Evolutionary conservation across 1,140 invertebrate species (phyloP).

Genomic region (Pentalonia nigronervosa): DNA sequence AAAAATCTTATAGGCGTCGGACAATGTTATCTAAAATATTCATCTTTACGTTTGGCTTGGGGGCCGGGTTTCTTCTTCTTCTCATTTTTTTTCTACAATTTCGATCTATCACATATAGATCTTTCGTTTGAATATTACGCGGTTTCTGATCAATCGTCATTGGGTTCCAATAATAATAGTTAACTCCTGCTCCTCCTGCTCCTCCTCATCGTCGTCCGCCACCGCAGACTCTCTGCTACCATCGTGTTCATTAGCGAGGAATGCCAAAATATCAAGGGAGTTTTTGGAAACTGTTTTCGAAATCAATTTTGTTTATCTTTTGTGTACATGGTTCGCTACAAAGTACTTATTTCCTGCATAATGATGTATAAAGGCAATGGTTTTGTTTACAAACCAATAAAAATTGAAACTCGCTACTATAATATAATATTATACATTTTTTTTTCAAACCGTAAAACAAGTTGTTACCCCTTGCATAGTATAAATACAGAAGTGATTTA

Average conservation of each 20-base stretch:
- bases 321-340: neutral
- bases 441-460: neutral
- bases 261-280: neutral
- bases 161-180: conserved; percentile 24
- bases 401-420: neutral
- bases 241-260: neutral
- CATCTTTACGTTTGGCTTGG: neutral
- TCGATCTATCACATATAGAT: neutral
- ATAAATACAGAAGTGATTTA: conserved; percentile 3
- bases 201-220: neutral
- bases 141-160: neutral
- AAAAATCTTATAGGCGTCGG: conserved; percentile 21
- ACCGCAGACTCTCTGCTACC: neutral
- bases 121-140: neutral
- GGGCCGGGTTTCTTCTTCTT: neutral
- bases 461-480: neutral
- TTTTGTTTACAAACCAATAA: conserved; percentile 1
- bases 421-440: neutral
- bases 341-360: neutral
- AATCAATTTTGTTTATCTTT: conserved; percentile 19
- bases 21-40: conserved; percentile 37
- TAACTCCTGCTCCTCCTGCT: neutral
- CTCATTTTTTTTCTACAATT: neutral
- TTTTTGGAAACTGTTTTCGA: neutral
- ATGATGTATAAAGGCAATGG: neutral